Base-by-base conservation (phyloP, 2,888 invertebrate species). In the Chorisops tibialis region DNA sequence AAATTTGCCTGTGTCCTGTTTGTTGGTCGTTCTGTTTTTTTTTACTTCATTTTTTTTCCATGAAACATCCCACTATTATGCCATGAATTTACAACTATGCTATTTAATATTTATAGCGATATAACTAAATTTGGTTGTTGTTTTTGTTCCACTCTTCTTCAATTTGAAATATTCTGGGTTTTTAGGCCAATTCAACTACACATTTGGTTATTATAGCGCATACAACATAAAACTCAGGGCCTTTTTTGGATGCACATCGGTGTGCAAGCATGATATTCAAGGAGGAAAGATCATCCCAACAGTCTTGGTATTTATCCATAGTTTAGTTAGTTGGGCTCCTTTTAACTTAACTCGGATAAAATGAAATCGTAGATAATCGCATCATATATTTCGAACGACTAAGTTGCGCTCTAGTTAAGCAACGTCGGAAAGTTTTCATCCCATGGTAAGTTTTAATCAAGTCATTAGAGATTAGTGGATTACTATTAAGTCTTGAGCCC, bases 381-480 rank as follows among this genome's bases (percentile, higher is more conserved):
- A 47, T 47, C 47, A 47, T 47, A n/a, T n/a, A 47, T 47, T 47
- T 47, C 22, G 22, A 7, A 22, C 18, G 24, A 47, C 47, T 47
- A 47, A 47, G 12, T 47, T 47, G 11, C 5, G n/a, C 41, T 11
- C 6, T 47, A 21, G n/a, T 47, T 47, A 19, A 47, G 21, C n/a
- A 11, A n/a, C 19, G n/a, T 21, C 19, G 12, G n/a, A 48, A 11
- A 48, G 47, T 22, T 21, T 48, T 21, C 24, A 3, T 22, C n/a
- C 2, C 16, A 41, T 16, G 47, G 30, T 22, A 48, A 48, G 11
- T 48, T 48, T 48, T 48, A 48, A 48, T 48, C 47, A 48, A 48
- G 47, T 48, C 47, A 48, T 48, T 48, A 48, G 47, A 48, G 47
- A 22, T 22, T 48, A 22, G 9, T 9, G 11, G 22, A 48, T 45